Base-by-base conservation (phyloP, 2,888 invertebrate species). In the Cotesia congregata region DNA sequence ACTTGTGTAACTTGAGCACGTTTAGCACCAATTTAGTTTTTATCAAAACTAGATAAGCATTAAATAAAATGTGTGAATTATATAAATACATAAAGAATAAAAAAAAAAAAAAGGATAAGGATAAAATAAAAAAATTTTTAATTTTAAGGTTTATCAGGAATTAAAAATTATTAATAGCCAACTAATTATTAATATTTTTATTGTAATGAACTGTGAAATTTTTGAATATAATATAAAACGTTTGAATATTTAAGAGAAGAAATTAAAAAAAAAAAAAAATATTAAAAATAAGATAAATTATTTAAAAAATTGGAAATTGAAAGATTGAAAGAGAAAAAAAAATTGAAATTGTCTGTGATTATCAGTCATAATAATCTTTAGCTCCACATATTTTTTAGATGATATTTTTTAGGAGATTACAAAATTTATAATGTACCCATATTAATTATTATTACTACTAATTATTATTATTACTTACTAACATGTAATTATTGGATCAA, bases 311-410 rank as follows among this genome's bases (percentile, higher is more conserved):
- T 60, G 78, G 80, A 82, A 80, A 79, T 62, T 78, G 15, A 40
- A 72, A 20, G 4, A 39, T 17, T 15, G n/a, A 72, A 69, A 77
- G 68, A 73, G 30, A 64, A 76, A 70, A 67, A 77, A 83, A 84
- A 83, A 82, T 82, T 82, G 82, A 88, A 87, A 88, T 88, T 87
- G 88, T 88, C 88, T 88, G 88, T 88, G 88, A 88, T 88, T 88
- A 87, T 88, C 88, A 88, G 87, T 88, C 88, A 87, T 88, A 88
- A 88, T 88, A 88, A 88, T 88, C 87, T 88, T 88, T 88, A 88
- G 88, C 88, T 88, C 88, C 82, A 88, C 86, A 88, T 88, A 88
- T 88, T 88, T 88, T 88, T 88, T 88, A 88, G 88, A 88, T 84
- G 84, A 87, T 88, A 88, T 88, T 88, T 88, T 88, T 88, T 88